phyloP scores from a whole-genome alignment of 2,797 vertebrate genomes.

The Gephyroberyx darwinii region DNA sequence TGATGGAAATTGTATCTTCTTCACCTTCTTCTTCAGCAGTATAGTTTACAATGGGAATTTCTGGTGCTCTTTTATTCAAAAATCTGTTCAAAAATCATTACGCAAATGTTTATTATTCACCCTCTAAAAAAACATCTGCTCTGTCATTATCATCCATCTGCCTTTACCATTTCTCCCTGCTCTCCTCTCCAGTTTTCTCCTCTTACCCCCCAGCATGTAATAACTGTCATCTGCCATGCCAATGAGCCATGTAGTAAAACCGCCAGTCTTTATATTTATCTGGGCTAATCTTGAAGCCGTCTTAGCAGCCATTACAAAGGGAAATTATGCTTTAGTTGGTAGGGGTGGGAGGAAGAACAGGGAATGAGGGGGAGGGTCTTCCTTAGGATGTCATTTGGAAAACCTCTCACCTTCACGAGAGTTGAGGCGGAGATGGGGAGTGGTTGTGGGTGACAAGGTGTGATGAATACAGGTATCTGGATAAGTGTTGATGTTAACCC shows the following conservation, averaged over 20 bases:
- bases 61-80: conserved; percentile 39
- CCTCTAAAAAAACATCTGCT: conserved; percentile 57
- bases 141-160: conserved; percentile 68
- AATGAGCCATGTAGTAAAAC: conserved; percentile 72
- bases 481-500: not conserved
- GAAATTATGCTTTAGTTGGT: conserved; percentile 53
- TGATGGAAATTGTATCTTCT: conserved; percentile 29
- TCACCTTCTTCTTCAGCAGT: conserved; percentile 23
- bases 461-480: conserved; percentile 37
- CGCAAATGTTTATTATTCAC: conserved; percentile 62
- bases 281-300: conserved; percentile 62
- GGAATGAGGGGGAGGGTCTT: conserved; percentile 44
- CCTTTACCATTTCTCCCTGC: conserved; percentile 38
- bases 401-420: conserved; percentile 58
- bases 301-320: conserved; percentile 53
- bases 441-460: conserved; percentile 26
- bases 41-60: conserved; percentile 25
- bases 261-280: conserved; percentile 67
- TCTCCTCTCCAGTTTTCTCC: conserved; percentile 37
- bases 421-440: conserved; percentile 21
- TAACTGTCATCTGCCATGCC: conserved; percentile 73
- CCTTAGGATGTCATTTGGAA: conserved; percentile 49
- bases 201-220: conserved; percentile 62
- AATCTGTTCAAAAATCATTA: conserved; percentile 54
- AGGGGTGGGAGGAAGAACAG: conserved; percentile 31